Conservation (phyloP, 2,888 invertebrate species). For the Beris morrisii region DNA sequence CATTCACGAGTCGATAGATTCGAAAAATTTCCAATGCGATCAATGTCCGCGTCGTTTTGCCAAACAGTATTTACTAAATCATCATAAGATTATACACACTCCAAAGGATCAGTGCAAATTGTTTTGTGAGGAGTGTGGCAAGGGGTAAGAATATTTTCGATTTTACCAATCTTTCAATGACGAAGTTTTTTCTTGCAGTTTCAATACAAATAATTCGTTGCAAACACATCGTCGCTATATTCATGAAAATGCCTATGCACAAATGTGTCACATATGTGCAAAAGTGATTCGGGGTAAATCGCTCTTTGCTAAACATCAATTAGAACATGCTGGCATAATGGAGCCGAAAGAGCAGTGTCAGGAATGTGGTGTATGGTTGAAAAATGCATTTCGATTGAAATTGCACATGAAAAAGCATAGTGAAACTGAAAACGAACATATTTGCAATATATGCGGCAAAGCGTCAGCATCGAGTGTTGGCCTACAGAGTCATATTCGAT, state of each 20-base stretch:
- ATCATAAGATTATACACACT: slow-evolving; percentile 30
- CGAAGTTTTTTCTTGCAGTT: slow-evolving; percentile 12
- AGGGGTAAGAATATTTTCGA: slow-evolving; percentile 22
- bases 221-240: slow-evolving; percentile 30
- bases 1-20: slow-evolving; percentile 16
- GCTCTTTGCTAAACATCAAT: slow-evolving; percentile 29
- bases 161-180: not conserved
- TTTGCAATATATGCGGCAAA: slow-evolving; percentile 37
- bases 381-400: slow-evolving; percentile 28
- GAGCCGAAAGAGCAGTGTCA: slow-evolving; percentile 35
- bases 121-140: slow-evolving; percentile 29
- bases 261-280: slow-evolving; percentile 34
- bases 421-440: slow-evolving; percentile 29
- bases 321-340: slow-evolving; percentile 17
- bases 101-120: slow-evolving; percentile 20
- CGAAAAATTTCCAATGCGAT: slow-evolving; percentile 30
- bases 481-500: slow-evolving; percentile 20
- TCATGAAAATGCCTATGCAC: slow-evolving; percentile 25
- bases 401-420: slow-evolving; percentile 30
- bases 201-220: slow-evolving; percentile 25
- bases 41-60: slow-evolving; percentile 35
- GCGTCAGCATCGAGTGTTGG: slow-evolving; percentile 33
- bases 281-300: slow-evolving; percentile 32
- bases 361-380: slow-evolving; percentile 35
- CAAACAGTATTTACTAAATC: slow-evolving; percentile 29